Percentiles rank a stretch among this genome's conserved stretches.
Evolutionary conservation across 2,797 vertebrate genomes (phyloP).

Genomic region (Bradypus variegatus): DNA sequence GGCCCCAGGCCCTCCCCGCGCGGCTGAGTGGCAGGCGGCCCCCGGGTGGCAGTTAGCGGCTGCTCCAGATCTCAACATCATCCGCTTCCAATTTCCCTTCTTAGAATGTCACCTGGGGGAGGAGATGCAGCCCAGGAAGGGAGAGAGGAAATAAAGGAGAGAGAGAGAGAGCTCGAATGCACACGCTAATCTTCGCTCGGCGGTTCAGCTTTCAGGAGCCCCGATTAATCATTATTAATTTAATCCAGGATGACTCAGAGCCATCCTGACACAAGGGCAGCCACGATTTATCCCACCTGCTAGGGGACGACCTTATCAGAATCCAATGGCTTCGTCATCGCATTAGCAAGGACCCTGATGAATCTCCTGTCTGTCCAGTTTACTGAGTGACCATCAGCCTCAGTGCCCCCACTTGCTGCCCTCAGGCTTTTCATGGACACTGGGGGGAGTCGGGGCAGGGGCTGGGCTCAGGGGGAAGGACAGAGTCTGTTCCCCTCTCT

Average conservation of each 20-base stretch:
- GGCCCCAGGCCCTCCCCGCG: not conserved
- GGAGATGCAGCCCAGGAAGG: not conserved
- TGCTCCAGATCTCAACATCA: not conserved
- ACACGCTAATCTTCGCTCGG: slow-evolving; percentile 40
- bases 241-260: slow-evolving; percentile 65
- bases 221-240: slow-evolving; percentile 71
- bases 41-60: not conserved
- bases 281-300: slow-evolving; percentile 61
- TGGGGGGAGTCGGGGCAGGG: too few relatives aligned
- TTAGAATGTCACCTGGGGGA: slow-evolving; percentile 32
- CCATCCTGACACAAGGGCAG: slow-evolving; percentile 55
- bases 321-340: slow-evolving; percentile 44
- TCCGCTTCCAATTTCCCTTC: not conserved
- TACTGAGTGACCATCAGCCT: not conserved
- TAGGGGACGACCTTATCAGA: slow-evolving; percentile 59
- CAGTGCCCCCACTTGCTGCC: not conserved
- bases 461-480: not conserved
- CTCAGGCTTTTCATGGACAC: too few relatives aligned
- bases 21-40: rapidly evolving
- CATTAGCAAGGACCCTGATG: slow-evolving; percentile 31
- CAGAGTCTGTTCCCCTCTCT: not conserved
- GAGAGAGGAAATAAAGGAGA: slow-evolving; percentile 15
- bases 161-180: slow-evolving; percentile 29
- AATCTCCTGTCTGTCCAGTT: slow-evolving; percentile 36
- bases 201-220: slow-evolving; percentile 55